These are phyloP conservation scores for Hypotaenidia okinawae DNA, from an alignment of 2,797 vertebrate genomes.

Conservation along the genomic window DNA sequence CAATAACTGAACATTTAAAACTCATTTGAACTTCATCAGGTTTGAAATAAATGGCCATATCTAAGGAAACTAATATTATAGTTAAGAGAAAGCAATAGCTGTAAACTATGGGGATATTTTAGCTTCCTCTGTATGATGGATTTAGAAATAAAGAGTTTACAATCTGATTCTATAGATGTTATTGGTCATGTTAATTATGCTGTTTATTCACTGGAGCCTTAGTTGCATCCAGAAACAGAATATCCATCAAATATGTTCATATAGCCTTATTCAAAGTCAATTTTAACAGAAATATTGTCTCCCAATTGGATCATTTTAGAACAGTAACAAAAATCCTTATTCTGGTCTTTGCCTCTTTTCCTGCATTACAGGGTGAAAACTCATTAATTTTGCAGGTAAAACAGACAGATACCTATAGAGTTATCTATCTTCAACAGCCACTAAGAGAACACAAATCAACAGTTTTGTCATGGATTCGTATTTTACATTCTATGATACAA, in stretches of 20 bases:
- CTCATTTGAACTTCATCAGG: neutral
- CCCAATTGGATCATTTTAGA: slow-evolving; percentile 10
- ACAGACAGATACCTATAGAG: neutral
- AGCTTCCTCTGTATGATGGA: neutral
- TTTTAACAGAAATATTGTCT: slow-evolving; percentile 22
- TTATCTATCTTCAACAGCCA: slow-evolving; percentile 3
- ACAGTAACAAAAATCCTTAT: slow-evolving; percentile 29
- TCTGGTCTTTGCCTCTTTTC: slow-evolving; percentile 2
- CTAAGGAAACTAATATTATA: neutral
- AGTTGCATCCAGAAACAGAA: neutral
- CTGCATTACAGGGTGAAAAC: neutral
- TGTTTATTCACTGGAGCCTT: neutral
- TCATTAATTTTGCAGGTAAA: slow-evolving; percentile 17
- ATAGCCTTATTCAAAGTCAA: neutral
- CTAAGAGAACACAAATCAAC: slow-evolving; percentile 37
- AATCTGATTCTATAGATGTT: neutral
- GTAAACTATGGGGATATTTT: neutral
- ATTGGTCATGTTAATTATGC: neutral
- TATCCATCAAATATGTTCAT: neutral
- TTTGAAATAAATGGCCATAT: neutral
- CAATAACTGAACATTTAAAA: slow-evolving; percentile 9
- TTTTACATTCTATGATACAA: neutral
- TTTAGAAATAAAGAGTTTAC: neutral
- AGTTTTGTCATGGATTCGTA: slow-evolving; percentile 3
- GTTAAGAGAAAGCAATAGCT: neutral